Conservation (phyloP, 2,113 vertebrate species). For the Atherinomorus stipes region DNA sequence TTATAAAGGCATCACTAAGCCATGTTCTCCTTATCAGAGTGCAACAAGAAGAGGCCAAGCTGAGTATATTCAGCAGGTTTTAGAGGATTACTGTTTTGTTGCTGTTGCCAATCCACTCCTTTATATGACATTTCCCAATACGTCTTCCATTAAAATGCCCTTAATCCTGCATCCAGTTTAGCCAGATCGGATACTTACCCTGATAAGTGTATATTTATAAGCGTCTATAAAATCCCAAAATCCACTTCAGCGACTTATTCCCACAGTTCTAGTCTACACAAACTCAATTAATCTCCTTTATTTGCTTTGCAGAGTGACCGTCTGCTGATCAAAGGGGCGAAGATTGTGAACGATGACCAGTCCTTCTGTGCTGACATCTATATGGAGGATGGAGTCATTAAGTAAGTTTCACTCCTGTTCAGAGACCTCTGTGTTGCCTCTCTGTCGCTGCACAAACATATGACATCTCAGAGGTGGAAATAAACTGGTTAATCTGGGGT, state of each 20-base stretch:
- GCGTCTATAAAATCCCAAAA: constrained; percentile 26
- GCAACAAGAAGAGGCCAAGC: constrained; percentile 30
- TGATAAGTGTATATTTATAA: constrained; percentile 24
- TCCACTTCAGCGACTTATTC: not conserved
- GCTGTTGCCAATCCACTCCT: constrained; percentile 5
- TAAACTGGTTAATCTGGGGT: not conserved
- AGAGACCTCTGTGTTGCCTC: too few relatives aligned
- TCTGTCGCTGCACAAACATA: too few relatives aligned
- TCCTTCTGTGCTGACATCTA: constrained; percentile 98
- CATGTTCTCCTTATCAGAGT: constrained; percentile 49
- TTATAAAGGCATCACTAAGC: constrained; percentile 27
- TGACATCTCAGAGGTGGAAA: not conserved
- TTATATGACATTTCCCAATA: constrained; percentile 44
- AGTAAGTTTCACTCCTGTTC: constrained; percentile 84
- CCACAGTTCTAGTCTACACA: not conserved
- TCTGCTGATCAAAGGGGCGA: constrained; percentile 96
- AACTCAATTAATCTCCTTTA: not conserved
- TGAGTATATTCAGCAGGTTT: constrained; percentile 5
- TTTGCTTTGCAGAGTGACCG: constrained; percentile 90
- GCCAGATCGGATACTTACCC: constrained; percentile 33
- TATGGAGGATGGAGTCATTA: constrained; percentile 98
- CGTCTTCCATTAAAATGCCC: constrained; percentile 16
- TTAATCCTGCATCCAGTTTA: constrained; percentile 23
- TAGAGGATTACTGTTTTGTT: constrained; percentile 9
- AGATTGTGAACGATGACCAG: constrained; percentile 99